Evolutionary conservation across 2,797 vertebrate species (phyloP).

Genomic region (Dendrocincla tyrannina): DNA sequence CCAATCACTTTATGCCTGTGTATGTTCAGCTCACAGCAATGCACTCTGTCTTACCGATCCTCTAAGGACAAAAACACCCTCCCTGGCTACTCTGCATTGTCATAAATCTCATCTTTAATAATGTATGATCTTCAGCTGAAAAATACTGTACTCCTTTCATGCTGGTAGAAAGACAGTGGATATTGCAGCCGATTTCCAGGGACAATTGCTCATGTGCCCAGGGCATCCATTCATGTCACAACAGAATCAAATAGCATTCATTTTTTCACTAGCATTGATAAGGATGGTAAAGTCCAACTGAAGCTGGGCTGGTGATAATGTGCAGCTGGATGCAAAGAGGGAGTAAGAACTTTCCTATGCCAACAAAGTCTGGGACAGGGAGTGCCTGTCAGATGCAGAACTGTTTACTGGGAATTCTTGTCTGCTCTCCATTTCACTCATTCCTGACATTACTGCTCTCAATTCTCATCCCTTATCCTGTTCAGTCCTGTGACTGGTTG

Average conservation of each 20-base stretch:
- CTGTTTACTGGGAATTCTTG: background rate
- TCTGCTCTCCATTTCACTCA: background rate
- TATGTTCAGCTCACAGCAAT: background rate
- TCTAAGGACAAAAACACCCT: background rate
- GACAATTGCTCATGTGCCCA: background rate
- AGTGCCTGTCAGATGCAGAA: background rate
- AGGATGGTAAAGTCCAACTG: background rate
- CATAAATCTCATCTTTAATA: background rate
- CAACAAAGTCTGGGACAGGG: background rate
- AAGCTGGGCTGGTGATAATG: background rate
- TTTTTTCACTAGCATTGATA: background rate
- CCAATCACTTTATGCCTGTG: background rate
- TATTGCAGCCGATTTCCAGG: background rate
- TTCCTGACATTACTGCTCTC: background rate
- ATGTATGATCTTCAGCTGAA: background rate
- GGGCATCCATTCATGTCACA: background rate
- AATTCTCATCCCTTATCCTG: background rate
- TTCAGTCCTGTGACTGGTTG: background rate
- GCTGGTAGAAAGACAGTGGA: background rate
- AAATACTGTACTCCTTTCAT: background rate
- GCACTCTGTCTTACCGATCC: background rate
- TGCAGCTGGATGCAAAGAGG: background rate
- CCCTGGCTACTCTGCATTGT: background rate
- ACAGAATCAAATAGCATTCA: background rate
- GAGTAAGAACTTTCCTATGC: background rate